Base-by-base conservation (phyloP, 2,797 vertebrate species). In the Melanotaenia parkinsoni region DNA sequence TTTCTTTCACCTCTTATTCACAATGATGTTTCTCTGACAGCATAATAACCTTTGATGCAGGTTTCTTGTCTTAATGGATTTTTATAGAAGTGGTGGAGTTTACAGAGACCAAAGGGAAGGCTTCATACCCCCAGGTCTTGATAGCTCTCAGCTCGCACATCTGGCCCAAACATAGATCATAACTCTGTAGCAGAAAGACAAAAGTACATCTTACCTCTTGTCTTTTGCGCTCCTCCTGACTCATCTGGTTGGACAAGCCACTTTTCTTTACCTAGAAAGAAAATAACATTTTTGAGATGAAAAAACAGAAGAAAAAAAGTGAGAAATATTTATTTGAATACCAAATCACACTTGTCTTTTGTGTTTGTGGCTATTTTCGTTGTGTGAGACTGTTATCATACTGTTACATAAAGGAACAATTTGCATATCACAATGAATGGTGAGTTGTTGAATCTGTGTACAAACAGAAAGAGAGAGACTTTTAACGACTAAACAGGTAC, bases 181-280 rank as follows among this genome's bases (percentile, higher is more conserved):
- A 60, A 76, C 24, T 57, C 16, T 28, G 16, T n/a, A 54, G 13
- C 4, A n/a, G 58, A 74, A 35, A 50, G 3, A 28, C 37, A 71
- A 75, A 50, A 12, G 18, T 0, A 16, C 67, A n/a, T 85, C 77
- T 45, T 86, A 99, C 98, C 97, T 99, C 98, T 90, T 99, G 98
- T 65, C 95, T 95, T 83, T 98, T 99, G 70, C 96, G 96, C 70
- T 98, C 97, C 65, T 99, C 98, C 80, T 96, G 95, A 87, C 90
- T 96, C 75, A 98, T 82, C 0, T 77, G 89, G 3, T 96, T 95
- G 4, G 90, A 95, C n/a, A 96, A 78, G 13, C 96, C 96, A 35
- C 95, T 98, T 91, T 95, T 98, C 90, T 95, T 98, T n/a, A 99
- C 98, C 98, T 99, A 57, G 38, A 92, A 30, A 74, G 58, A 76